Evolutionary conservation across 2,113 vertebrate genomes (phyloP).

Genomic region (Alexandromys fortis): DNA sequence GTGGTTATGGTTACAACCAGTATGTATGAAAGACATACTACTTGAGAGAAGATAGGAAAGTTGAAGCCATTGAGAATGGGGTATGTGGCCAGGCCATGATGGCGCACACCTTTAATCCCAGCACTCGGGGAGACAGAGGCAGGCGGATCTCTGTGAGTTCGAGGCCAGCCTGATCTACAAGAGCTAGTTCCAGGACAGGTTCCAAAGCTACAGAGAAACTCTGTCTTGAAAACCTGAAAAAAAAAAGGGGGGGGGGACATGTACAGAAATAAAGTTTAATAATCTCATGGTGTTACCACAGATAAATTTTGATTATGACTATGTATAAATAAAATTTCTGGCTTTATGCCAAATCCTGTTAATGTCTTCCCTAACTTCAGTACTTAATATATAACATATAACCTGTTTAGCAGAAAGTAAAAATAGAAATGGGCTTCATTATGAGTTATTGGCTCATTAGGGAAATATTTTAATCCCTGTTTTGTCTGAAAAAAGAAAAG

Average conservation of each 20-base stretch:
- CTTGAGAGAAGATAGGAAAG: background rate
- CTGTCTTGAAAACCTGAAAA: background rate
- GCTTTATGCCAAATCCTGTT: background rate
- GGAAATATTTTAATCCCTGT: background rate
- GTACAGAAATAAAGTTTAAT: background rate
- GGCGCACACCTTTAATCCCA: no score
- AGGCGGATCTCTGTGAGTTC: no score
- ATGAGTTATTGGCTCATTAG: conserved; percentile 27
- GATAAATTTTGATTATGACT: background rate
- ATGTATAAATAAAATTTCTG: background rate
- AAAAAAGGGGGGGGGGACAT: background rate
- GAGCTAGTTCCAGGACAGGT: no score
- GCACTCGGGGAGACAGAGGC: no score
- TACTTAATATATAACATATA: background rate
- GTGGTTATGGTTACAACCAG: background rate
- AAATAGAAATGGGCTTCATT: conserved; percentile 21
- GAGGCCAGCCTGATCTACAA: no score
- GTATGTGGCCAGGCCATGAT: no score
- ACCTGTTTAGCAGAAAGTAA: background rate
- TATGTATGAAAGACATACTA: background rate
- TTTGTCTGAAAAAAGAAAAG: background rate
- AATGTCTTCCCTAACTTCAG: background rate
- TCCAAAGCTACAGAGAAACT: no score
- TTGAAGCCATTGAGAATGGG: no score
- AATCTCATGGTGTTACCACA: background rate